Evolutionary conservation across 2,113 vertebrate species (phyloP), one percentile per base, ranked within the genome.

Genomic region (Ciconia stormi): DNA sequence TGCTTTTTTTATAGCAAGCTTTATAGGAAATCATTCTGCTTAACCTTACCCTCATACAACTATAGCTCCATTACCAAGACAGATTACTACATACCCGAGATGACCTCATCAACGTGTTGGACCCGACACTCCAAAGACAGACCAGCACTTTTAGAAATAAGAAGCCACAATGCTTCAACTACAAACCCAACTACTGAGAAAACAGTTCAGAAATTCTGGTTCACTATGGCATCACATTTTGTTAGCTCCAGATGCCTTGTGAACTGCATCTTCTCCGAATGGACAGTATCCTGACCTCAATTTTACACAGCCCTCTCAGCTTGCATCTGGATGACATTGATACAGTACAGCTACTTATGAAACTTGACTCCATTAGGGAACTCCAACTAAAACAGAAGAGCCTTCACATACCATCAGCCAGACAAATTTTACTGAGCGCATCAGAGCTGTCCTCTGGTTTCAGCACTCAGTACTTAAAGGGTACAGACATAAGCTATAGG

Each of bases 71-170:
- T 52, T 53, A 89, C 53, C 62, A 82, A 38, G 18, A 52, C 25
- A 46, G 61, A 84, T 14, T 19, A 53, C 58, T 49, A 27, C 1
- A 1, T 4, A 26, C 6, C 4, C 3, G 0, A 56, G 34, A 52
- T 19, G 21, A 74, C 16, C 40, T 55, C 58, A 65, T 10, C 53
- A 92, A 27, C 44, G 36, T 46, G 49, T 3, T 69, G 46, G 20
- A 86, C 34, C 46, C 81, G 46, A 77, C 6, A 17, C 6, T 49
- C 44, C 69, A 85, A 65, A 72, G 62, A 32, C 17, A 63, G 49
- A 42, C 9, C 34, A 69, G 13, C 61, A 89, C 58, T 53, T 83
- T 30, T 13, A 73, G 44, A 85, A 87, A 42, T 32, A 46, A 53
- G n/a, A 62, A 46, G 32, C 27, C n/a, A 66, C 53, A 73, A 4